phyloP scores from a whole-genome alignment of 2,888 invertebrate genomes.

The Dorcus parallelipipedus region DNA sequence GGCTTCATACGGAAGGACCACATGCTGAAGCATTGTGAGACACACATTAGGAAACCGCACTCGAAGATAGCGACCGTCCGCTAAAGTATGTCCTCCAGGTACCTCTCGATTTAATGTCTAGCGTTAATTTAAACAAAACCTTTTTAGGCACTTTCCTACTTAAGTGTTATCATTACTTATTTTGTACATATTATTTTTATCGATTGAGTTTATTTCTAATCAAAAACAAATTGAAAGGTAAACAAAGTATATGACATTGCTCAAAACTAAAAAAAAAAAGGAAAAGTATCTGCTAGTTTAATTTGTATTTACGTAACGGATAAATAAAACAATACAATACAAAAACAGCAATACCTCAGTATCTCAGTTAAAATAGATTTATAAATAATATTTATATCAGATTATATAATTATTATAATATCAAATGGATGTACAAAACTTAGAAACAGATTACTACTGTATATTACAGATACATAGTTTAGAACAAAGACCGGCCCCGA shows the following conservation, averaged over 20 bases:
- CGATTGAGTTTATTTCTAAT: neutral
- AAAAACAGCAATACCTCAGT: constrained; percentile 52
- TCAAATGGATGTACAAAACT: constrained; percentile 47
- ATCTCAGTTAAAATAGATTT: constrained; percentile 48
- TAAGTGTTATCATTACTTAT: constrained; percentile 18
- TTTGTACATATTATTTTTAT: constrained; percentile 36
- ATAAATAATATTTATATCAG: constrained; percentile 45
- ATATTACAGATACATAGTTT: constrained; percentile 8
- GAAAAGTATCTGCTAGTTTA: too few relatives aligned
- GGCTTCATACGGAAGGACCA: constrained; percentile 89
- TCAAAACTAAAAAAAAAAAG: too few relatives aligned
- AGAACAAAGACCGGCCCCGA: neutral
- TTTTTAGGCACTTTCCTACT: constrained; percentile 40
- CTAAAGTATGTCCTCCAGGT: constrained; percentile 16
- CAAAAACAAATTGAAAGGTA: neutral
- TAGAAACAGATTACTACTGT: constrained; percentile 3
- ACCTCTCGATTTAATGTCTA: neutral
- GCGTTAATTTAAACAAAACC: neutral
- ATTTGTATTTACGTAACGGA: too few relatives aligned
- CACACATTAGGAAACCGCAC: constrained; percentile 64
- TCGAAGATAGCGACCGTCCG: constrained; percentile 32
- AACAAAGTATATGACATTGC: neutral
- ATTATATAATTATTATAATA: constrained; percentile 32
- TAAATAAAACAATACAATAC: constrained; percentile 27
- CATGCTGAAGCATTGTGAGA: constrained; percentile 83